Evolutionary conservation across 2,888 invertebrate genomes (phyloP).

Genomic region (Trachelus tabidus): DNA sequence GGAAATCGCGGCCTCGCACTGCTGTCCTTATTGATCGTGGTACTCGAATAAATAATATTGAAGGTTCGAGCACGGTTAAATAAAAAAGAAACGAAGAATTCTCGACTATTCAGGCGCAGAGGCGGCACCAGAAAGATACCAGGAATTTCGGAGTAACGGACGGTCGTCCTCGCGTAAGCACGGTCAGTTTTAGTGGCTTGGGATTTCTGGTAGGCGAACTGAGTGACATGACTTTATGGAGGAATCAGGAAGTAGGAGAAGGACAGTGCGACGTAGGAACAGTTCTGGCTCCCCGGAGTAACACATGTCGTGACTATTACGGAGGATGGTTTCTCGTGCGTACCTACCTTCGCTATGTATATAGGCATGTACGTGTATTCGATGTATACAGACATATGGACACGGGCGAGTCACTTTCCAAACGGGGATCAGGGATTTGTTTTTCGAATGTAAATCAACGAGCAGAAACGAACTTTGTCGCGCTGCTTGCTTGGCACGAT

Average conservation of each 20-base stretch:
- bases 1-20: not conserved
- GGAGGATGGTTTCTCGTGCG: not conserved
- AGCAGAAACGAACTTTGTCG: not conserved
- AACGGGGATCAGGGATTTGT: not conserved
- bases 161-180: not conserved
- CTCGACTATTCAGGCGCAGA: not conserved
- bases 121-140: not conserved
- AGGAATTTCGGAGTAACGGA: not conserved
- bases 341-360: not conserved
- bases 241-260: not conserved
- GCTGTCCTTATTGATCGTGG: not conserved
- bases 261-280: not conserved
- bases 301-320: not conserved
- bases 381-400: not conserved
- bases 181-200: not conserved
- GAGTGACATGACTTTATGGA: too few relatives aligned
- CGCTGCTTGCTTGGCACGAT: not conserved
- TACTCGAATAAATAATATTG: not conserved
- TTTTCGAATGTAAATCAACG: constrained; percentile 9
- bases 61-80: not conserved
- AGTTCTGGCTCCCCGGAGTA: not conserved
- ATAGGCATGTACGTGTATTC: not conserved
- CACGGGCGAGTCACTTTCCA: not conserved
- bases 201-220: too few relatives aligned
- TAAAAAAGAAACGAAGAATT: not conserved